A percentile compares a stretch with the other conserved stretches of the same genome.
phyloP scores from a whole-genome alignment of 2,888 invertebrate species.

The Choreutis nemorana region DNA sequence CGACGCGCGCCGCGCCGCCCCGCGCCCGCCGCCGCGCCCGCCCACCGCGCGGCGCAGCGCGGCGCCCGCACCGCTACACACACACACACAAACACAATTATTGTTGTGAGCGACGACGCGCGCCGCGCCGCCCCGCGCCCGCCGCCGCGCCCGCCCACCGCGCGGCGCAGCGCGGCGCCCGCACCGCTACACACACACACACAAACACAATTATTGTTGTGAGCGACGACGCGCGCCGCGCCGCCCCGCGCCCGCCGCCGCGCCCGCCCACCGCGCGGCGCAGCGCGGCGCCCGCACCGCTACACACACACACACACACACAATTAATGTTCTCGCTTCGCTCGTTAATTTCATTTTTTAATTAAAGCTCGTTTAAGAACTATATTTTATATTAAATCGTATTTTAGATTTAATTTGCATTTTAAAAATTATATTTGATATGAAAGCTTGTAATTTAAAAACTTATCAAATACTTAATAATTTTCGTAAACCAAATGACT shows the following conservation, averaged over 20 bases:
- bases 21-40: conserved; percentile 14
- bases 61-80: conserved; percentile 24
- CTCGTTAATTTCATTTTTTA: too few relatives aligned
- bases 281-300: conserved; percentile 27
- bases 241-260: conserved; percentile 15
- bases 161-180: conserved; percentile 77
- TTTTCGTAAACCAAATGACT: too few relatives aligned
- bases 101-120: conserved; percentile 52
- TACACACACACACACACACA: conserved; percentile 7
- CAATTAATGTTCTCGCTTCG: too few relatives aligned
- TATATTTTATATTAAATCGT: too few relatives aligned
- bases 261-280: conserved; percentile 13
- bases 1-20: conserved; percentile 30
- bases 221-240: conserved; percentile 47
- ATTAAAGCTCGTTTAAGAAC: too few relatives aligned
- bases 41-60: conserved; percentile 18
- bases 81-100: conserved; percentile 11
- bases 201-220: too few relatives aligned
- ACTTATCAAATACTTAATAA: too few relatives aligned
- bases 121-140: conserved; percentile 23
- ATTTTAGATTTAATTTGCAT: too few relatives aligned
- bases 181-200: conserved; percentile 71
- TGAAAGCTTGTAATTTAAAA: too few relatives aligned
- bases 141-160: conserved; percentile 74
- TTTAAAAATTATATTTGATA: too few relatives aligned